Base-by-base conservation (phyloP, 92 coral and sea anemone genomes). In the Actinostola sp. region DNA sequence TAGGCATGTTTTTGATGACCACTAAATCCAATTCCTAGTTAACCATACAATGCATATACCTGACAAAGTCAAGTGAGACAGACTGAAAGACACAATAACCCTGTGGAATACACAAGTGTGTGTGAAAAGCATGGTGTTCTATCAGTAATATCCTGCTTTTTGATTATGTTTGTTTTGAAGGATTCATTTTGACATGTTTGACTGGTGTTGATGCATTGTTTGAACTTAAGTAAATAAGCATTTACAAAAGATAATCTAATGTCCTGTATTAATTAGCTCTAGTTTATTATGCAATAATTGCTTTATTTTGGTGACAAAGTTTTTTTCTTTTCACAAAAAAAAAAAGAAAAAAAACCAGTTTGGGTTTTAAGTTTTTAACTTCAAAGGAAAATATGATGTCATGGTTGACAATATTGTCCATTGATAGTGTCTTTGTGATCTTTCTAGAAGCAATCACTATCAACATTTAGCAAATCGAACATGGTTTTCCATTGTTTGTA, bases 181-280 rank as follows among this genome's bases (percentile, higher is more conserved):
- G 74, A 49, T 68, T 52, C 62, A 51, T 23, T 68, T 17, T 68
- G 74, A 68, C 74, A 68, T 51, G 74, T 67, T 41, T 67, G 58
- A 13, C 71, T 45, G 38, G 55, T 53, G 24, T 32, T 19, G 59
- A 26, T 29, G 23, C 27, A 33, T 51, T 38, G 43, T 51, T 29
- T n/a, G 39, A 33, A 68, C 61, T 68, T 50, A 17, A 17, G 43
- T 48, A 68, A 68, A 50, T 20, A 35, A 25, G 49, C 61, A 56
- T 32, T 64, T 68, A 68, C 45, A 17, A 50, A 12, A 51, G 74
- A 68, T 48, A 68, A 68, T 49, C 61, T 68, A 46, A 66, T 66
- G 45, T 66, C 45, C 41, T 66, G n/a, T n/a, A n/a, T n/a, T n/a
- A n/a, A n/a, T n/a, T n/a, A n/a, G n/a, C n/a, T n/a, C n/a, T n/a